Conservation (phyloP, 2,113 vertebrate genomes). For the Campylorhamphus procurvoides region DNA sequence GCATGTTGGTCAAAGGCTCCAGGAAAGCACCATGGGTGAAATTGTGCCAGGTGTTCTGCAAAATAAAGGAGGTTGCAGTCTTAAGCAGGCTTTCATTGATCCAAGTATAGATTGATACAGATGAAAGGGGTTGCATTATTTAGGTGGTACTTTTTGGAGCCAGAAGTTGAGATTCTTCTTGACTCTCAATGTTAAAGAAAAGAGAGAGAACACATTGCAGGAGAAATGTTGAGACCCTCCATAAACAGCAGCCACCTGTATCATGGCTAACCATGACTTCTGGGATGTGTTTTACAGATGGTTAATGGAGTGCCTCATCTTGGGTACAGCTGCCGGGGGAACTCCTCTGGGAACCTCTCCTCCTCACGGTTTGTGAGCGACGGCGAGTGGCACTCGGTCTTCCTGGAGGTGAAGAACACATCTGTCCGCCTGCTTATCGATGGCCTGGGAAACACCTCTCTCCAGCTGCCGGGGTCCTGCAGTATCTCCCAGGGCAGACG, state of each 20-base stretch:
- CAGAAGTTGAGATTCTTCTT: background rate
- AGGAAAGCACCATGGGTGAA: accelerated
- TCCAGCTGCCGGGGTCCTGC: slow-evolving; percentile 76
- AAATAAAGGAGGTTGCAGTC: background rate
- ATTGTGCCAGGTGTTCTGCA: background rate
- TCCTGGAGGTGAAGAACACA: slow-evolving; percentile 81
- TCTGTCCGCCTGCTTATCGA: slow-evolving; percentile 80
- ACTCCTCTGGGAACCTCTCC: slow-evolving; percentile 62
- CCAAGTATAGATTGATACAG: background rate
- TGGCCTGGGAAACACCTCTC: slow-evolving; percentile 28
- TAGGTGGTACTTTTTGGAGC: background rate
- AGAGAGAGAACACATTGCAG: background rate
- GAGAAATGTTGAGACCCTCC: background rate
- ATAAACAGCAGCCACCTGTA: background rate
- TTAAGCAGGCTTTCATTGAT: background rate
- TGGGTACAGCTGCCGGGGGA: slow-evolving; percentile 77
- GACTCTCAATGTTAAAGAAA: background rate
- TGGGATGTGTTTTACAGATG: slow-evolving; percentile 76
- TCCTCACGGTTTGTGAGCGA: slow-evolving; percentile 73
- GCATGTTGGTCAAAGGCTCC: background rate
- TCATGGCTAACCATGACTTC: background rate
- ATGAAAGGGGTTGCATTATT: background rate
- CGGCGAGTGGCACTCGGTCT: slow-evolving; percentile 82
- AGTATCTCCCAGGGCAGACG: slow-evolving; percentile 56
- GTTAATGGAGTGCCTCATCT: slow-evolving; percentile 78